Base-by-base conservation (phyloP, 2,797 vertebrate species). In the Microhierax caerulescens region DNA sequence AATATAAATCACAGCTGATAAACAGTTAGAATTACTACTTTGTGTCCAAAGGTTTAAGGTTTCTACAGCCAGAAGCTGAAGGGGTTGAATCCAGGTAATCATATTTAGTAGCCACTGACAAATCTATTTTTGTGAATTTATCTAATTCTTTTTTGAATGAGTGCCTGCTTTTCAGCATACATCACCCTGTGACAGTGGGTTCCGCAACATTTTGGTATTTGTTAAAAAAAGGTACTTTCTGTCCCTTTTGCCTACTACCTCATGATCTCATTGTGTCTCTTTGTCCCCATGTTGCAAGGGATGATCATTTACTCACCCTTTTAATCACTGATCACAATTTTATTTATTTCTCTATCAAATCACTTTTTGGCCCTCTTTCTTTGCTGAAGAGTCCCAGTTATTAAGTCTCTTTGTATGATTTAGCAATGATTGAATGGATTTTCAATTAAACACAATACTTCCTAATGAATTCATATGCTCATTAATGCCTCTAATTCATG, bases 371-470 rank as follows among this genome's bases (percentile, higher is more conserved):
- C 28, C 7, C 6, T 69, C 72, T 54, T 84, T 48, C 47, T 59
- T 41, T 59, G 37, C 88, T 57, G 39, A 39, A 60, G 27, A 64
- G 19, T 54, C 13, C 2, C 47, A 43, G 14, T 73, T 85, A 65
- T 47, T 76, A 39, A 47, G 47, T 59, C 2, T 10, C 50, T 77
- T 90, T 13, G 0, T 65, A 39, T 59, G 21, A 74, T 63, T 73
- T 93, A 84, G 70, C 76, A 67, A 20, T n/a, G 88, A 90, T 8
- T 79, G 67, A 77, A 78, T 76, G 34, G 34, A n/a, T 93, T 93
- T 90, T 37, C 59, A 74, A 5, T 93, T 88, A 90, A 95, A 74
- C 59, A 92, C 88, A 93, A 90, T 90, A n/a, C 64, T 82, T 90
- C 12, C 77, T 93, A 93, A 94, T 79, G 70, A 94, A 95, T 19